Percentiles rank a stretch among this genome's conserved stretches.
Evolutionary conservation across 2,888 invertebrate species (phyloP).

Genomic region (Agrochola circellaris): DNA sequence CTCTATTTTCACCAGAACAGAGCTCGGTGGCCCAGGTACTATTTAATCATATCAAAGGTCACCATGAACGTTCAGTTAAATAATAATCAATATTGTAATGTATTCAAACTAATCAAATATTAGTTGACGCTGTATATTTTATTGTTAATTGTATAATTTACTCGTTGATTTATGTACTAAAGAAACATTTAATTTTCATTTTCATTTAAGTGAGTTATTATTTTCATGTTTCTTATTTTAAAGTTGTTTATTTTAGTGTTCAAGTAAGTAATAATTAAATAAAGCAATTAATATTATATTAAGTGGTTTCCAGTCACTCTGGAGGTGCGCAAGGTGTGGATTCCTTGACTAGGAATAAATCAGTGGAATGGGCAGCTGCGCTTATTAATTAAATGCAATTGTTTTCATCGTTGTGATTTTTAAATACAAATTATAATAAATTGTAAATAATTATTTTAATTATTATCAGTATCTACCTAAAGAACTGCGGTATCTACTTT

Average conservation of each 20-base stretch:
- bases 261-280: background rate
- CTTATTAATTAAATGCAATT: background rate
- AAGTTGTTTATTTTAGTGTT: background rate
- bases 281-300: constrained; percentile 6
- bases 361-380: background rate
- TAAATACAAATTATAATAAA: background rate
- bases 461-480: background rate
- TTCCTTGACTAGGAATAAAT: constrained; percentile 4
- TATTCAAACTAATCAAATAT: constrained; percentile 47
- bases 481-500: background rate
- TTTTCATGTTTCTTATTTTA: constrained; percentile 5
- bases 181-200: constrained; percentile 24
- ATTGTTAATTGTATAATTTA: constrained; percentile 37
- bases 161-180: constrained; percentile 46
- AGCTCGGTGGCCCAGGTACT: too few relatives aligned
- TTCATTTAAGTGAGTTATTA: constrained; percentile 19
- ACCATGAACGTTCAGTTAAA: constrained; percentile 10
- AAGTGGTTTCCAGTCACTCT: background rate
- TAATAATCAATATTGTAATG: constrained; percentile 45
- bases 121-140: constrained; percentile 51
- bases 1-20: too few relatives aligned
- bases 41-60: background rate
- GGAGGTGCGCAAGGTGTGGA: background rate
- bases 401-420: background rate
- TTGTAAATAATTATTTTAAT: background rate